Evolutionary conservation across 1,140 invertebrate genomes (phyloP).

Genomic region (Plutomurus gul): DNA sequence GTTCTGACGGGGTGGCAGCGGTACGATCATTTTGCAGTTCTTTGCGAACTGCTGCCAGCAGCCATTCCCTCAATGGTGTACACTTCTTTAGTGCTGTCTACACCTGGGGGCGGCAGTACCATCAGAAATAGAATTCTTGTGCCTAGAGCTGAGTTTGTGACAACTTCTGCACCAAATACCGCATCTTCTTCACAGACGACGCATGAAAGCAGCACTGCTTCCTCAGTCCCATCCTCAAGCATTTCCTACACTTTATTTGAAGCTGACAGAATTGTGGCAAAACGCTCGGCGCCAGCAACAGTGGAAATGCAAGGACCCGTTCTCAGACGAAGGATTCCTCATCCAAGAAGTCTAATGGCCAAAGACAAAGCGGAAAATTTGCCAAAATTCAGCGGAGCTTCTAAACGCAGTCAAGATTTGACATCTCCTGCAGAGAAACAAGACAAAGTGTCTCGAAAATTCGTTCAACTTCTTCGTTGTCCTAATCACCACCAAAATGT

Average conservation of each 20-base stretch:
- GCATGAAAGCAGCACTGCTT: neutral
- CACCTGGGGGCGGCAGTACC: constrained; percentile 7
- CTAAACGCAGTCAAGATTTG: neutral
- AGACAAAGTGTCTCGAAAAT: constrained; percentile 37
- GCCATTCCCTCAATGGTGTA: constrained; percentile 74
- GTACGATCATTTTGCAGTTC: constrained; percentile 89
- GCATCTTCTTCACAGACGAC: neutral
- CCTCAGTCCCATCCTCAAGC: neutral
- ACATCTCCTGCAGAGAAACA: constrained; percentile 1
- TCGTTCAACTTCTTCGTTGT: constrained; percentile 45
- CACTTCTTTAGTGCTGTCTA: constrained; percentile 41
- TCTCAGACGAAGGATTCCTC: constrained; percentile 38
- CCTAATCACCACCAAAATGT: constrained; percentile 41
- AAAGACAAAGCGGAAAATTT: constrained; percentile 22
- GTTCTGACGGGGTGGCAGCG: constrained; percentile 55
- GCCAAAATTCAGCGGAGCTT: constrained; percentile 24
- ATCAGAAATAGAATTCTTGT: constrained; percentile 48
- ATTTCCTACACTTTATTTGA: neutral
- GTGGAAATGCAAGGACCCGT: neutral
- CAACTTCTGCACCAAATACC: neutral
- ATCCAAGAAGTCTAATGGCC: constrained; percentile 45
- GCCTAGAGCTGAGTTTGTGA: constrained; percentile 2
- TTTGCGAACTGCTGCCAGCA: constrained; percentile 88
- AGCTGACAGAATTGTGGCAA: neutral
- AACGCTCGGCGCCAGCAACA: neutral